A percentile compares a stretch with the other conserved stretches of the same genome.
Conservation (phyloP, 2,113 vertebrate genomes). For the Emberiza fucata region DNA sequence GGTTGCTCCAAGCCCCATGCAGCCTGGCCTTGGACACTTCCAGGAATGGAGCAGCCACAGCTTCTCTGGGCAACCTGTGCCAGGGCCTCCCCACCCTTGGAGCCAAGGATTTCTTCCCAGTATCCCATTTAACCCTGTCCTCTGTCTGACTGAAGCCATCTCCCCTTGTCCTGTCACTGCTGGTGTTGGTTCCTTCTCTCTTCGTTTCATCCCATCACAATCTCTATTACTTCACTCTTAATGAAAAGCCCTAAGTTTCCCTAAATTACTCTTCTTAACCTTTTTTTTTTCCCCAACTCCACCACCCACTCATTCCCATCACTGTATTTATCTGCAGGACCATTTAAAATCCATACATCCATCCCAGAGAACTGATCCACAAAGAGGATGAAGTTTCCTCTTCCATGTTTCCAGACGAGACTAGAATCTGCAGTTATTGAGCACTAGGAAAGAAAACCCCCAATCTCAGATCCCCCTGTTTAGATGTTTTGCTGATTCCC, state of each 20-base stretch:
- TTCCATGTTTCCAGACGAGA: neutral
- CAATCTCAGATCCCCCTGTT: neutral
- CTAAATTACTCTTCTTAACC: neutral
- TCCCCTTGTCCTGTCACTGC: neutral
- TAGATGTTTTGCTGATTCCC: neutral
- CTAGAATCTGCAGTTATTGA: neutral
- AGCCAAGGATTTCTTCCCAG: neutral
- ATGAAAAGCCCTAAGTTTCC: neutral
- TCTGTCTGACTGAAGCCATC: neutral
- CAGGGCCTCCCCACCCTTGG: neutral
- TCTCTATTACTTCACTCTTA: neutral
- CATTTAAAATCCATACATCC: neutral
- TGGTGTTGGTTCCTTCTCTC: neutral
- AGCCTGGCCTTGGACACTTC: neutral
- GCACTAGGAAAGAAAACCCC: neutral
- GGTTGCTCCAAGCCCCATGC: neutral
- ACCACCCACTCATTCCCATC: neutral
- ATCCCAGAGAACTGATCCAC: rapidly evolving
- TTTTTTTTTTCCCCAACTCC: rapidly evolving
- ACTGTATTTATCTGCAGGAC: neutral
- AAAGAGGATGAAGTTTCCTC: neutral
- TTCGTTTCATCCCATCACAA: neutral
- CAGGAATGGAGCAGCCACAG: neutral
- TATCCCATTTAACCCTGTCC: neutral
- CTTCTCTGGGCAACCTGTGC: neutral